phyloP scores from a whole-genome alignment of 2,888 invertebrate genomes.

The Phortica magna region DNA sequence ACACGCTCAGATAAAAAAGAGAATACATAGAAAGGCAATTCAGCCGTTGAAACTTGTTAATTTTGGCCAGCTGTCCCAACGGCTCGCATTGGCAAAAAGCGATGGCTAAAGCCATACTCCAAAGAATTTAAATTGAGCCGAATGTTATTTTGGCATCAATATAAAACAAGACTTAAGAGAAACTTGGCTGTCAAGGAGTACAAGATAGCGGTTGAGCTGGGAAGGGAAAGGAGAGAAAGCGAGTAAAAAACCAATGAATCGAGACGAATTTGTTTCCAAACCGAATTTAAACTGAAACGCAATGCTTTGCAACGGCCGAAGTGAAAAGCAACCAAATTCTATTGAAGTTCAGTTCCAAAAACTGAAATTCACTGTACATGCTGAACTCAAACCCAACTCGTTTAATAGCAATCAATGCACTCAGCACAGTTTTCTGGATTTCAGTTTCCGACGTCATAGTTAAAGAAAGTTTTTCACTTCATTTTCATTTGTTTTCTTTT shows the following conservation, averaged over 20 bases:
- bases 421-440: background rate
- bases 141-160: constrained; percentile 66
- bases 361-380: background rate
- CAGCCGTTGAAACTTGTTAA: constrained; percentile 68
- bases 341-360: constrained; percentile 9
- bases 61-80: constrained; percentile 64
- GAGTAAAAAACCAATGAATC: background rate
- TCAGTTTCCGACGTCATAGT: background rate
- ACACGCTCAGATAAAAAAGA: background rate
- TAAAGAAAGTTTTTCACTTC: constrained; percentile 1
- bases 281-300: constrained; percentile 7
- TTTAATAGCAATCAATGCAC: constrained; percentile 19
- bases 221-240: background rate
- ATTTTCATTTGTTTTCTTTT: constrained; percentile 5
- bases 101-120: background rate
- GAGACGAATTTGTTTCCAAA: constrained; percentile 23
- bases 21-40: constrained; percentile 42
- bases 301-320: background rate
- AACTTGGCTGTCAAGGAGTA: background rate
- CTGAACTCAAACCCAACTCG: background rate
- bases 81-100: constrained; percentile 14
- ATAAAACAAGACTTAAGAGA: constrained; percentile 52
- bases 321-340: background rate
- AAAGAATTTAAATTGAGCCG: constrained; percentile 57
- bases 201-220: background rate